Evolutionary conservation across 2,113 vertebrate genomes (phyloP), one percentile per base, ranked within the genome.

Genomic region (Trogon melanurus): DNA sequence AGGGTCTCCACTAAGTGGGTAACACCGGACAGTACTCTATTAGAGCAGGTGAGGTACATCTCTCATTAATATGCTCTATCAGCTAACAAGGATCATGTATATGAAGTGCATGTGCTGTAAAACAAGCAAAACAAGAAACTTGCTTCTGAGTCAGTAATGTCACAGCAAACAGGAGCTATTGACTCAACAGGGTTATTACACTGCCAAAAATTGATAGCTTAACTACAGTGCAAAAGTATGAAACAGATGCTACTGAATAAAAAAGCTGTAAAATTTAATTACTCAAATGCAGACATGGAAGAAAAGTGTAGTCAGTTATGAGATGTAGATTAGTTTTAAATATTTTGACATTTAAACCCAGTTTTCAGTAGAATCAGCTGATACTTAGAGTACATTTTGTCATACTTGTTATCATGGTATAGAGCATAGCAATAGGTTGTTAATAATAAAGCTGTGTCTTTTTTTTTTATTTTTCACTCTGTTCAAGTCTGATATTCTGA

Each of bases 201-300:
- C 45, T 91, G 91, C 84, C 94, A 95, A 95, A 96, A 97, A 91
- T n/a, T 93, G 88, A 95, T 96, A 93, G 72, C 91, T 96, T 95
- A 95, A 96, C 95, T 96, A 89, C 81, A 93, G 54, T 82, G 84
- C 50, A 90, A 96, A 95, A 97, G 85, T 93, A 96, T 85, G 91
- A 96, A 97, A 91, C 95, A 97, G 96, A 97, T 96, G 94, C 70
- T 96, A 69, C 51, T 93, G 88, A 97, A 89, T 74, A 96, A 92
- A 96, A 96, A 96, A 91, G 34, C 84, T 89, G 48, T 89, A 96
- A 95, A 94, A 96, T 94, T 76, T 97, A 97, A 97, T 97, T 97
- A 96, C 79, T 91, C 81, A 90, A 80, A 84, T 50, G 41, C 79
- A 96, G 94, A 80, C 75, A 91, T 3, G 9, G 70, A 95, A 86